These are phyloP conservation scores for Aspidiotus rigidus DNA, from an alignment of 2,888 invertebrate species.

Conservation along the genomic window DNA sequence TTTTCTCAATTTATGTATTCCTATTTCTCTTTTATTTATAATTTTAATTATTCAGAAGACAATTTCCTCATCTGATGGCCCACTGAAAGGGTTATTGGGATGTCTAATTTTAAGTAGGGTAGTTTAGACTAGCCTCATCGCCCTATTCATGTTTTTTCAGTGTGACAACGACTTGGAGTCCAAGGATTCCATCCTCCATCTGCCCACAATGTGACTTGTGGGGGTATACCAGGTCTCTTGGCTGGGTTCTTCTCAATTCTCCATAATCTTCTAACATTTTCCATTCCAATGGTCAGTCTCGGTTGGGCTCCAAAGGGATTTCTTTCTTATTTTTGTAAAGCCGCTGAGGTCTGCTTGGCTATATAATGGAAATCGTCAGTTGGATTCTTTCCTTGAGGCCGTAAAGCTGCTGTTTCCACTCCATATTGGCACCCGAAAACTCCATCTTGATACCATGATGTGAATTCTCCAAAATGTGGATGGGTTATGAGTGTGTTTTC, in stretches of 20 bases:
- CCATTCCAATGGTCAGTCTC: slow-evolving; percentile 36
- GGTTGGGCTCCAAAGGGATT: neutral
- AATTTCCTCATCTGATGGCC: no score
- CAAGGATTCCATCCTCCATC: neutral
- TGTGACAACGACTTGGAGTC: neutral
- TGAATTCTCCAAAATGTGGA: slow-evolving; percentile 35
- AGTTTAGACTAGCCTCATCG: neutral
- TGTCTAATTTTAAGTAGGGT: neutral
- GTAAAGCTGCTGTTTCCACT: slow-evolving; percentile 30
- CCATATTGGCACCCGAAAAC: slow-evolving; percentile 33
- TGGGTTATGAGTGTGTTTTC: no score
- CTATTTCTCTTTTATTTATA: no score
- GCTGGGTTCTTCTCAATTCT: slow-evolving; percentile 36
- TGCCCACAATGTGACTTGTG: neutral
- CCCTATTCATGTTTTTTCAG: neutral
- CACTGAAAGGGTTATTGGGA: neutral
- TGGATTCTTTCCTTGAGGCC: slow-evolving; percentile 35
- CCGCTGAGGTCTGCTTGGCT: neutral
- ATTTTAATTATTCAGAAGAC: no score
- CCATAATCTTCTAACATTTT: slow-evolving; percentile 37
- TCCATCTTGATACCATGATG: slow-evolving; percentile 31
- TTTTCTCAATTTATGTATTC: no score
- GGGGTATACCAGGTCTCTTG: slow-evolving; percentile 7
- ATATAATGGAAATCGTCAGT: slow-evolving; percentile 26
- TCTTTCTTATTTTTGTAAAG: neutral